These are phyloP conservation scores for Tricholauxania praeusta DNA, from an alignment of 2,888 invertebrate genomes.

Conservation along the genomic window DNA sequence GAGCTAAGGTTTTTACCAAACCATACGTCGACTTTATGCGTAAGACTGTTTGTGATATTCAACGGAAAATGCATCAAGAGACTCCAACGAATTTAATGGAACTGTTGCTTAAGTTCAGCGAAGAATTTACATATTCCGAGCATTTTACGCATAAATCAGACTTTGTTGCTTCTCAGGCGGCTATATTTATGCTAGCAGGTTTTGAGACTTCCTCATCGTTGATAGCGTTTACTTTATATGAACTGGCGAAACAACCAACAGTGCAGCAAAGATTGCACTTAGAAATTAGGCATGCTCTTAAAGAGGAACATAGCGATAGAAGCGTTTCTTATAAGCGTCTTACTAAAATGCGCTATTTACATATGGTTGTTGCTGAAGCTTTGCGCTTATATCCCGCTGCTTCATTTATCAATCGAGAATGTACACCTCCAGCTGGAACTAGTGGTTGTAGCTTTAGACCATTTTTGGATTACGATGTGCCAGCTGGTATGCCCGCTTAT, in stretches of 20 bases:
- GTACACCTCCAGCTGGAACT: slow-evolving; percentile 47
- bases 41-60: slow-evolving; percentile 56
- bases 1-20: slow-evolving; percentile 57
- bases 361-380: slow-evolving; percentile 65
- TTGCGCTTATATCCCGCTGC: slow-evolving; percentile 64
- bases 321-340: slow-evolving; percentile 64
- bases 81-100: slow-evolving; percentile 61
- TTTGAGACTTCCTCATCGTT: slow-evolving; percentile 66
- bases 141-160: slow-evolving; percentile 48
- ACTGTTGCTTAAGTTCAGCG: slow-evolving; percentile 56
- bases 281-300: slow-evolving; percentile 58
- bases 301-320: slow-evolving; percentile 22
- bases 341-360: slow-evolving; percentile 64
- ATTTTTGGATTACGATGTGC: slow-evolving; percentile 54
- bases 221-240: slow-evolving; percentile 65
- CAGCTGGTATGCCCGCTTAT: slow-evolving; percentile 62
- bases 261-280: slow-evolving; percentile 63
- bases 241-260: slow-evolving; percentile 63
- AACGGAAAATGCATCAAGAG: slow-evolving; percentile 45
- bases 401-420: slow-evolving; percentile 63
- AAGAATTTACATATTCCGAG: slow-evolving; percentile 13
- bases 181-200: slow-evolving; percentile 62
- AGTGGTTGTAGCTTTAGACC: slow-evolving; percentile 55
- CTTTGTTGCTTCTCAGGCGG: slow-evolving; percentile 61
- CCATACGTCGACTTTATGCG: slow-evolving; percentile 61